A percentile compares a stretch with the other conserved stretches of the same genome.
These are phyloP conservation scores for Hippotragus niger DNA, from an alignment of 2,113 vertebrate species.

Conservation along the genomic window DNA sequence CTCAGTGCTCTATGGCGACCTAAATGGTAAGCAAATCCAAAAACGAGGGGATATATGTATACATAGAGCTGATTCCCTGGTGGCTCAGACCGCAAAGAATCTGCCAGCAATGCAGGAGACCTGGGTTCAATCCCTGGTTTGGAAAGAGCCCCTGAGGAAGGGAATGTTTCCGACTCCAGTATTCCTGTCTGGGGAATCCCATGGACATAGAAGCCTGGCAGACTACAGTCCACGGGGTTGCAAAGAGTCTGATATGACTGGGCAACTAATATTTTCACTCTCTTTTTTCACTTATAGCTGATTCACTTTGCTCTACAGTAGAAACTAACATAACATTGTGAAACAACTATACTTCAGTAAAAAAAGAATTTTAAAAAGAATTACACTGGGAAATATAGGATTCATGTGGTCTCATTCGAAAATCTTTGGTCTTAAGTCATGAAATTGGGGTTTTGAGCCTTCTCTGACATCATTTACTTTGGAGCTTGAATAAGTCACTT, in stretches of 20 bases:
- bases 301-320: not conserved
- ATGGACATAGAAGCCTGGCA: not conserved
- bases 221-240: not conserved
- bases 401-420: not conserved
- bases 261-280: not conserved
- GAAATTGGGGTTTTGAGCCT: not conserved
- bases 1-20: not conserved
- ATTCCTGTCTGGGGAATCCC: not conserved
- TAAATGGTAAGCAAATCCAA: not conserved
- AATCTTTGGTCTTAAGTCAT: not conserved
- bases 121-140: not conserved
- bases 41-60: not conserved
- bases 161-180: not conserved
- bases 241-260: not conserved
- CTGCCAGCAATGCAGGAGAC: not conserved
- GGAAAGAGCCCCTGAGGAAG: not conserved
- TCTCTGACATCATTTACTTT: constrained; percentile 26
- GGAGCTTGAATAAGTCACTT: constrained; percentile 5
- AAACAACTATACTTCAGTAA: not conserved
- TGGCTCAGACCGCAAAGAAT: accelerated
- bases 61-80: not conserved
- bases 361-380: not conserved
- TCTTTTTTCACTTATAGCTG: not conserved
- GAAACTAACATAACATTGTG: not conserved
- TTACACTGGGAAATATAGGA: not conserved